Evolutionary conservation across 2,113 vertebrate genomes (phyloP).

Genomic region (Maccullochella peelii): DNA sequence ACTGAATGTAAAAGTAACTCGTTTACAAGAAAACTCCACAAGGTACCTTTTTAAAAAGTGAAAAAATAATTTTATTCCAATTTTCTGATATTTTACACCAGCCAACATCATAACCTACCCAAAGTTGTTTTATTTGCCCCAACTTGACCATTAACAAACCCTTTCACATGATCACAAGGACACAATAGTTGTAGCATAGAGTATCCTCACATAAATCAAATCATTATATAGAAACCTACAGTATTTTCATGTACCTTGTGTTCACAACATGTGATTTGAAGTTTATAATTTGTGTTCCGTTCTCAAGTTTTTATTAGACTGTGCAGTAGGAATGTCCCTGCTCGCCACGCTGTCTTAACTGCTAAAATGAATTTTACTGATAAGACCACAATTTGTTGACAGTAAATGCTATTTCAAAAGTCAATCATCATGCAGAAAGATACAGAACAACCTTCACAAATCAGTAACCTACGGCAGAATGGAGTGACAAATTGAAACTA

Average conservation of each 20-base stretch:
- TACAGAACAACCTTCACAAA: slow-evolving; percentile 17
- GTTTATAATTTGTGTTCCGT: not conserved
- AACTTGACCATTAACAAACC: not conserved
- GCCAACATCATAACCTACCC: not conserved
- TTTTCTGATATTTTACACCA: not conserved
- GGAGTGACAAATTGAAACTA: slow-evolving; percentile 46
- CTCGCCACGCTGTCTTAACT: not conserved
- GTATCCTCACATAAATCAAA: not conserved
- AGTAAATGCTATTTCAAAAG: slow-evolving; percentile 9
- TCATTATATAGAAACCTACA: not conserved
- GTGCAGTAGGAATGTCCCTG: not conserved
- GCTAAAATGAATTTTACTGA: slow-evolving; percentile 17
- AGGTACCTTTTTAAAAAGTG: not conserved
- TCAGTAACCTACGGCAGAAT: not conserved
- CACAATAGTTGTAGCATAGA: not conserved
- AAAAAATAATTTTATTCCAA: not conserved
- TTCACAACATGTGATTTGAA: not conserved
- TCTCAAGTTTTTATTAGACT: not conserved
- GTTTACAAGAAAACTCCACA: not conserved
- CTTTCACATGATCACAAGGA: not conserved
- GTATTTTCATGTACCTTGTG: not conserved
- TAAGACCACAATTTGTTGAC: slow-evolving; percentile 7
- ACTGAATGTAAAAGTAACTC: not conserved
- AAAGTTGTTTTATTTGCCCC: no score
- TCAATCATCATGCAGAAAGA: slow-evolving; percentile 24